Conservation (phyloP, 2,888 invertebrate species). For the Augochlorella aurata region DNA sequence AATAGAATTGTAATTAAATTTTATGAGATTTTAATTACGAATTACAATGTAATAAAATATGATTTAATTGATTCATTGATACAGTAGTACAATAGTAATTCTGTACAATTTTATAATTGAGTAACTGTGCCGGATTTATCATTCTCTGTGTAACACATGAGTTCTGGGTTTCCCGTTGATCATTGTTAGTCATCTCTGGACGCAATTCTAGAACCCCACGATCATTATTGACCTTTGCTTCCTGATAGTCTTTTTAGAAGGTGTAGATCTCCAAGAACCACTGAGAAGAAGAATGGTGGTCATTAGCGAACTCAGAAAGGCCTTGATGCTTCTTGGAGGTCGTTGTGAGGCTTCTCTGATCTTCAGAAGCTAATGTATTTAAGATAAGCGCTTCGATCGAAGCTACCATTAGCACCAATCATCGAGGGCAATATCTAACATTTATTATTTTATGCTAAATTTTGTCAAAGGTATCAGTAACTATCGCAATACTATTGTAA, state of each 20-base stretch:
- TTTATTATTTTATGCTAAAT: neutral
- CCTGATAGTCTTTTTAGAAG: neutral
- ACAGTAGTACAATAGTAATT: neutral
- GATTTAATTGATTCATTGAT: neutral
- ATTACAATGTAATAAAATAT: neutral
- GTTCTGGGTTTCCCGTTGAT: neutral
- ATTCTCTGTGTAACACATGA: neutral
- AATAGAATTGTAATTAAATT: no score
- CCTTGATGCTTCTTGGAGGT: neutral
- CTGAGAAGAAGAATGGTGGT: neutral
- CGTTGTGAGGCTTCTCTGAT: slow-evolving; percentile 1
- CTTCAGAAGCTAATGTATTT: slow-evolving; percentile 4
- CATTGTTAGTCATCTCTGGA: neutral
- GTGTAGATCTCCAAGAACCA: neutral
- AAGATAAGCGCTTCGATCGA: slow-evolving; percentile 2
- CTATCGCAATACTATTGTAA: neutral
- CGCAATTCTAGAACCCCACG: neutral
- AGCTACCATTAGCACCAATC: neutral
- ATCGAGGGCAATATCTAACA: neutral
- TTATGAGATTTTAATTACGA: neutral
- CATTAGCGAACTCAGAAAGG: neutral
- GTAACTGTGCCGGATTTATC: neutral
- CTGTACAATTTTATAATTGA: neutral
- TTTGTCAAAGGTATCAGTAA: neutral
- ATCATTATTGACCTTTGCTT: neutral